Base-by-base conservation (phyloP, 2,797 vertebrate genomes). In the Numenius phaeopus region DNA sequence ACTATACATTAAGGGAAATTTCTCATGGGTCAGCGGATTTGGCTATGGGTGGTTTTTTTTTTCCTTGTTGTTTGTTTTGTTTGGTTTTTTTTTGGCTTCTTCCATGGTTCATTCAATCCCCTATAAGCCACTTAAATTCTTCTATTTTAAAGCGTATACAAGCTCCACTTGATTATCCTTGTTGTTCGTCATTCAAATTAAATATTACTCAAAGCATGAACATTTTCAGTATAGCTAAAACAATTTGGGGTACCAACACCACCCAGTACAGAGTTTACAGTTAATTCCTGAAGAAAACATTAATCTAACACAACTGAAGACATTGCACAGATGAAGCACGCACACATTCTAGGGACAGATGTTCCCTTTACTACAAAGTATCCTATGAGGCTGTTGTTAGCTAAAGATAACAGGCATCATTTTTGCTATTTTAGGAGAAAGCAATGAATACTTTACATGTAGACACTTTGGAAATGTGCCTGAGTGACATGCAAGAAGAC, bases 371-470 rank as follows among this genome's bases (percentile, higher is more conserved):
- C 54, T 66, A 32, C 15, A 4, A 9, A 37, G 49, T 3, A 29
- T 58, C 75, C 72, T 39, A 2, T 14, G 55, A 80, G 59, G 54
- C 39, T 87, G 44, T 23, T 89, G 64, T 46, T 72, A 92, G 37
- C 42, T 69, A 23, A 84, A 52, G 44, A 55, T 47, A 88, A 64
- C 34, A 88, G 32, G 54, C 90, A 95, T 86, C 0, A 46, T 67
- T 95, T 96, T 61, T 65, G 49, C 85, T 94, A 46, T 85, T 97
- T 94, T 91, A 86, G 77, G 85, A 95, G 72, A 84, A 89, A 76
- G 49, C 39, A 92, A 61, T 67, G 27, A 81, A 85, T 77, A 62
- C 67, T 76, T 94, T 66, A 86, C 64, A 37, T 14, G 50, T 40
- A 39, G 81, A 87, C 19, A 2, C 72, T 96, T 97, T 96, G 65